These are phyloP conservation scores for Platygyra sinensis DNA, from an alignment of 64 coral and sea anemone species.

Conservation along the genomic window DNA sequence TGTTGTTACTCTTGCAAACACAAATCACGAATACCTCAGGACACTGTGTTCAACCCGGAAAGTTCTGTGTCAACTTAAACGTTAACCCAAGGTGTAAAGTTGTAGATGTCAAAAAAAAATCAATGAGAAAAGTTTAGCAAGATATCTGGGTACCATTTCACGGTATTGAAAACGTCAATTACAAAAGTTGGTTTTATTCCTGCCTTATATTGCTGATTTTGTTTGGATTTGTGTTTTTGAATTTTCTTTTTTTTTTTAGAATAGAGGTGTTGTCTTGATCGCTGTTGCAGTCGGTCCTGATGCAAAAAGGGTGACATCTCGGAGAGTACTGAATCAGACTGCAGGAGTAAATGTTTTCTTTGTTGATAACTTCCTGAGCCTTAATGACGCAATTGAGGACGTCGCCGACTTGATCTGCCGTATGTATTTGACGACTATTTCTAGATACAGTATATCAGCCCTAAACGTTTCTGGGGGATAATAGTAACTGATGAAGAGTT, in stretches of 20 bases:
- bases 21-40: too few relatives aligned
- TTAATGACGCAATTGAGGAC: neutral
- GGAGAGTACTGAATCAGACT: neutral
- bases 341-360: neutral
- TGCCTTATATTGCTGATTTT: neutral
- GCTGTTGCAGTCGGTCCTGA: neutral
- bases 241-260: neutral
- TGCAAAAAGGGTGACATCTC: neutral
- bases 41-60: too few relatives aligned
- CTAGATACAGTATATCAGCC: neutral
- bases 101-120: too few relatives aligned
- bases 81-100: too few relatives aligned
- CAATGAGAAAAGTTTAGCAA: too few relatives aligned
- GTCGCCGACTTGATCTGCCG: neutral
- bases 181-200: too few relatives aligned
- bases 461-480: too few relatives aligned
- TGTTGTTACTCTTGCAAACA: too few relatives aligned
- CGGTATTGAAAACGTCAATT: too few relatives aligned
- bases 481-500: too few relatives aligned
- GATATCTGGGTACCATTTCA: too few relatives aligned
- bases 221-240: neutral
- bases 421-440: neutral
- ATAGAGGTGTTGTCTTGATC: neutral
- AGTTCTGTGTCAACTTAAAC: too few relatives aligned
- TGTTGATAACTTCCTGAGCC: neutral